phyloP scores from a whole-genome alignment of 2,113 vertebrate species.

The Oryzias melastigma region DNA sequence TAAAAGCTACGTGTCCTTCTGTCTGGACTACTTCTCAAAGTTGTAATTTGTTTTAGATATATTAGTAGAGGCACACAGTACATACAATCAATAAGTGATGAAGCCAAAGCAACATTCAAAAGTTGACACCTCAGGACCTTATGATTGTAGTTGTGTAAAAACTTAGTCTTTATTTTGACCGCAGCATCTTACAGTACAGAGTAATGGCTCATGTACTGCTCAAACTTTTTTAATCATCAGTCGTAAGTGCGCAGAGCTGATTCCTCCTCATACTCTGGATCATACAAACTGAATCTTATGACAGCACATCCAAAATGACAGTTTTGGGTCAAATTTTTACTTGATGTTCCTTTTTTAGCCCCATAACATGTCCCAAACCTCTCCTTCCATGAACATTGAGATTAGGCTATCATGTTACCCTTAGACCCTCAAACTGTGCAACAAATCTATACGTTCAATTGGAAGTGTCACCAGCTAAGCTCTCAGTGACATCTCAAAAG shows the following conservation, averaged over 20 bases:
- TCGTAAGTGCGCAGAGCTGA: slow-evolving; percentile 1
- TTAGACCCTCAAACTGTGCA: slow-evolving; percentile 44
- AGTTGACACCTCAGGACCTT: too few species aligned
- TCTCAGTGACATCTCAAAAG: slow-evolving; percentile 64
- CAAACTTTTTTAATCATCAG: slow-evolving; percentile 30
- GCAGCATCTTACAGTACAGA: slow-evolving; percentile 5
- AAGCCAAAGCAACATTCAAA: too few species aligned
- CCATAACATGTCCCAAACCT: slow-evolving; percentile 43
- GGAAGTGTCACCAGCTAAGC: slow-evolving; percentile 68
- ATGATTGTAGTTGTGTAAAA: too few species aligned
- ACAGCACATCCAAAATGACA: slow-evolving; percentile 60
- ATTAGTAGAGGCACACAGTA: too few species aligned
- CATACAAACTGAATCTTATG: slow-evolving; percentile 34
- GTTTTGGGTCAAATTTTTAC: slow-evolving; percentile 68
- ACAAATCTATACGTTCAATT: slow-evolving; percentile 72
- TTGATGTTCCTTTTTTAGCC: slow-evolving; percentile 45
- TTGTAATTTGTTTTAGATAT: too few species aligned
- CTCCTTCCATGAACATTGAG: slow-evolving; percentile 59
- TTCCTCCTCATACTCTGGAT: slow-evolving; percentile 27
- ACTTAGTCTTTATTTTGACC: not conserved
- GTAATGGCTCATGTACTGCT: slow-evolving; percentile 1
- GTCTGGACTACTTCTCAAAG: too few species aligned
- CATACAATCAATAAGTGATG: too few species aligned
- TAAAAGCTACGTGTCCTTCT: too few species aligned
- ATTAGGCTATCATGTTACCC: slow-evolving; percentile 63